Evolutionary conservation across 23 tunicate genomes (phyloP), one percentile per base, ranked within the genome.

Genomic region (Diplosoma virens): DNA sequence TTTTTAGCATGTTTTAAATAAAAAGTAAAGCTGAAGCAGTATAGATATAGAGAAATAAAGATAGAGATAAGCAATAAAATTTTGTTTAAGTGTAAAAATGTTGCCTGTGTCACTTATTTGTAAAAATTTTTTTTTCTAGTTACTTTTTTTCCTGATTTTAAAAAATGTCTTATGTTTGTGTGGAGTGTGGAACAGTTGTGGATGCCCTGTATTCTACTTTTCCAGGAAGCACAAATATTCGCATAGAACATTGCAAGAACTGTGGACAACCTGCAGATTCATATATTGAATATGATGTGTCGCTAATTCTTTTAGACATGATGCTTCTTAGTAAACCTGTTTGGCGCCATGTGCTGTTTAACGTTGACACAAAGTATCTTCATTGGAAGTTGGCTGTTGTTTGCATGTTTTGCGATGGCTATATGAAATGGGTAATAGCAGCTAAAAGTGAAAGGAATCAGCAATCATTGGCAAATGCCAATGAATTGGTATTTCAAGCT

Each of bases 361-460:
- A 92, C 76, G 45, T 32, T 18, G 86, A 92, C 0, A 80, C 74
- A 9, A 84, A 82, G 33, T 41, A 58, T 59, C 48, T 85, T 21
- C 97, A 71, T 48, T 85, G 83, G 84, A 92, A 85, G 50, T 50
- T 92, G 0, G 92, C 90, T 1, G 58, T 82, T 28, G 70, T 92
- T 14, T 92, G 92, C 29, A 23, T 92, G 1, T 92, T 92, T 61
- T 84, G 92, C 52, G 92, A 92, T 76, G 97, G 97, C 25, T 92
- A 92, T 48, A 85, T 76, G 87, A 92, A 85, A 70, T 85, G 92
- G 97, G 72, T 81, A 3, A 68, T 74, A 1, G 56, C 75, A 32
- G 37, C 80, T 11, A 17, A 71, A 16, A 23, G 26, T 32, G 80
- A 31, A 2, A 31, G 29, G 30, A 2, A 14, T 22, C 20, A 2